Evolutionary conservation across 1,140 invertebrate genomes (phyloP).

Genomic region (Drosophila paulistorum): DNA sequence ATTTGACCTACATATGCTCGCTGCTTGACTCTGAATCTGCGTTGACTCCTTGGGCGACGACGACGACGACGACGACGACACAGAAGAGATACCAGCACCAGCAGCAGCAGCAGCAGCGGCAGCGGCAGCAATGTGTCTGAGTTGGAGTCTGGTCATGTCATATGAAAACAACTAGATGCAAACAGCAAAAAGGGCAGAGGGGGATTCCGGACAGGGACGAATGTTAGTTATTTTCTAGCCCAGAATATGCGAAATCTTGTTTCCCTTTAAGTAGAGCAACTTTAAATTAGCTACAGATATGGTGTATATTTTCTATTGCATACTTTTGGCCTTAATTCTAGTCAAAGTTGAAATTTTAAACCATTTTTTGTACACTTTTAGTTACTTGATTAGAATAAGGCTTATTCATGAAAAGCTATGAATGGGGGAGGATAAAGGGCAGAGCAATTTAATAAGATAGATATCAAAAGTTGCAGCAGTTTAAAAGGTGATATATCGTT

Average conservation of each 20-base stretch:
- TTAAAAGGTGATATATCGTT: too few relatives aligned
- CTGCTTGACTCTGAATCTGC: conserved; percentile 56
- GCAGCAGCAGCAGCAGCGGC: conserved; percentile 2
- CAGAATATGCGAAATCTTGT: background rate
- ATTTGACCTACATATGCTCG: conserved; percentile 67
- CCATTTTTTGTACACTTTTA: too few relatives aligned
- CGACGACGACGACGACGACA: conserved; percentile 1
- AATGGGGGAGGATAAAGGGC: too few relatives aligned
- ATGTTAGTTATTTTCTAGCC: background rate
- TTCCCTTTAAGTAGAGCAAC: background rate
- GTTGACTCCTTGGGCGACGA: conserved; percentile 34
- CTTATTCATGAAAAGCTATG: too few relatives aligned
- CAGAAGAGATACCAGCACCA: background rate
- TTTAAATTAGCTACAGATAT: background rate
- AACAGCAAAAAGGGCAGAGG: background rate
- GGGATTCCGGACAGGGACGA: background rate
- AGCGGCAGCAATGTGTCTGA: conserved; percentile 18
- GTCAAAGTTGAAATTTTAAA: too few relatives aligned
- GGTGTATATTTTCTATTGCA: too few relatives aligned
- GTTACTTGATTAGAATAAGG: too few relatives aligned
- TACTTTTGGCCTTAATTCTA: too few relatives aligned
- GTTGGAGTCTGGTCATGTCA: conserved; percentile 42
- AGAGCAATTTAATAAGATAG: too few relatives aligned
- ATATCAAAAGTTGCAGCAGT: too few relatives aligned
- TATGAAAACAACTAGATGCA: conserved; percentile 1